These are phyloP conservation scores for Diuraphis noxia DNA, from an alignment of 1,140 invertebrate species.

Conservation along the genomic window DNA sequence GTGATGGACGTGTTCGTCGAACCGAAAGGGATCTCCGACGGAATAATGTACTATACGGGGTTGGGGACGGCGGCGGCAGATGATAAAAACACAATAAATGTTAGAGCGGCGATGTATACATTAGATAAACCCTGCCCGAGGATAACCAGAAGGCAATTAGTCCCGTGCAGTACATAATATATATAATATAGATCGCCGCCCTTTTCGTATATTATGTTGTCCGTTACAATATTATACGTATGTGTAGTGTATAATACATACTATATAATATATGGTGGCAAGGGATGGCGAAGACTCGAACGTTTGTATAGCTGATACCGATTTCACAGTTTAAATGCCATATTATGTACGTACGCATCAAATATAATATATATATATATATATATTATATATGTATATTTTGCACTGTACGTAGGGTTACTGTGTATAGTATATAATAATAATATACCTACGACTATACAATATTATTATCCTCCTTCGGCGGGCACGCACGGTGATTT, in stretches of 20 bases:
- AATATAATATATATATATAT: background rate
- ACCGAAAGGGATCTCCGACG: slow-evolving; percentile 47
- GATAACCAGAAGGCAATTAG: slow-evolving; percentile 54
- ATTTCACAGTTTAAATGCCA: background rate
- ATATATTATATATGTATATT: background rate
- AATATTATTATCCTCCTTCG: background rate
- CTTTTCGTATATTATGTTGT: background rate
- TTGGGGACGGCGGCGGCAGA: slow-evolving; percentile 24
- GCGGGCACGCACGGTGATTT: background rate
- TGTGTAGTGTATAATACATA: background rate
- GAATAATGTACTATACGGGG: slow-evolving; percentile 3
- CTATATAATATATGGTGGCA: background rate
- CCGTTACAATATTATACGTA: background rate
- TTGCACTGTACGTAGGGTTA: background rate
- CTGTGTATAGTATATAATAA: background rate
- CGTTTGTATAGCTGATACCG: slow-evolving; percentile 13
- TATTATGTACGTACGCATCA: background rate
- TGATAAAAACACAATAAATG: slow-evolving; percentile 50
- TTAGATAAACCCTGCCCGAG: slow-evolving; percentile 46
- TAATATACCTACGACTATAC: background rate
- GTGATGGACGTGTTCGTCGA: slow-evolving; percentile 52
- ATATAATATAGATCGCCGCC: background rate
- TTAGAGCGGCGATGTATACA: slow-evolving; percentile 33
- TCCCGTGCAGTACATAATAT: slow-evolving; percentile 6
- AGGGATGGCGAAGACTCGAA: background rate